Evolutionary conservation across 35 echinoderm and acorn worm species (phyloP).

Genomic region (Diadema setosum): DNA sequence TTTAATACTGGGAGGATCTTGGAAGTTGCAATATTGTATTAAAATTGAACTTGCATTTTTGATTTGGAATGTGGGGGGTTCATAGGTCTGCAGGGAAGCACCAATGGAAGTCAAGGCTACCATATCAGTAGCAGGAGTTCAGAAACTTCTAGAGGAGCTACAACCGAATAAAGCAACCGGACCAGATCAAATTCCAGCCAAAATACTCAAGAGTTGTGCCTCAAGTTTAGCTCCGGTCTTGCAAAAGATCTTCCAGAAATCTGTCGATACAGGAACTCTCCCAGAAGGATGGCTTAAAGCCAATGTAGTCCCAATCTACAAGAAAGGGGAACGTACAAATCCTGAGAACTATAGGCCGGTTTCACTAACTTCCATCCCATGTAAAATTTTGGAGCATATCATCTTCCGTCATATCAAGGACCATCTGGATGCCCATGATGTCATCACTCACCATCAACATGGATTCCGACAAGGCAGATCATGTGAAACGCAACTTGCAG

Average conservation of each 20-base stretch:
- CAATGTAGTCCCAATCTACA: too few relatives aligned
- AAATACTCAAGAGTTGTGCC: neutral
- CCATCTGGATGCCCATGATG: too few relatives aligned
- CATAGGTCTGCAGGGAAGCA: too few relatives aligned
- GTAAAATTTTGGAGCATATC: constrained; percentile 42
- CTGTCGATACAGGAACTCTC: neutral
- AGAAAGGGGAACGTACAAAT: neutral
- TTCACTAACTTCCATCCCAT: too few relatives aligned
- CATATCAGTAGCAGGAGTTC: neutral
- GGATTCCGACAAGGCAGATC: too few relatives aligned
- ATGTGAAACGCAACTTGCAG: too few relatives aligned
- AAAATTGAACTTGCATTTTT: too few relatives aligned
- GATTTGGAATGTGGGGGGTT: too few relatives aligned
- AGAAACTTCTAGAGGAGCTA: constrained; percentile 14
- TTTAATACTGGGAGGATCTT: too few relatives aligned
- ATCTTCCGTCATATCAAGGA: constrained; percentile 46
- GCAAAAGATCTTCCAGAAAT: constrained; percentile 18
- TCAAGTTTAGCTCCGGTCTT: neutral
- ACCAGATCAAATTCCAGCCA: neutral
- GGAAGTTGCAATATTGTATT: too few relatives aligned
- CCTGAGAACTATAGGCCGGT: too few relatives aligned
- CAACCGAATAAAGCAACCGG: neutral
- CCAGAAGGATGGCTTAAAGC: neutral
- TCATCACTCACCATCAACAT: too few relatives aligned
- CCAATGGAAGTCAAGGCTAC: neutral